Conservation (phyloP, 1,140 invertebrate species). For the Bombus impatiens region DNA sequence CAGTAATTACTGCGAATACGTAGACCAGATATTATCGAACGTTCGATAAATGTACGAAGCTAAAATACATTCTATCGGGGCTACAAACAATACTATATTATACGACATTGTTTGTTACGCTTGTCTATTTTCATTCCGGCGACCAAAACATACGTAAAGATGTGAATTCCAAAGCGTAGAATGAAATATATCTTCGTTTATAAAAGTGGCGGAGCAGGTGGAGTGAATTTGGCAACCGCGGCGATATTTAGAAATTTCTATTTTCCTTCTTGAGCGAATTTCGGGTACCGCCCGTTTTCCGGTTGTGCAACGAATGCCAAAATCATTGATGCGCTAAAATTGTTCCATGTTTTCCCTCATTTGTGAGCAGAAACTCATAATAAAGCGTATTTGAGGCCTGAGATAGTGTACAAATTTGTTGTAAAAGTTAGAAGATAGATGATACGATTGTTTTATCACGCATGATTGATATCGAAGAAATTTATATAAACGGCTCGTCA, state of each 20-base stretch:
- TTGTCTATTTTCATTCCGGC: constrained; percentile 1
- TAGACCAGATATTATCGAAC: not conserved
- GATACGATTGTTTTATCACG: too few relatives aligned
- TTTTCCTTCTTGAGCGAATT: constrained; percentile 33
- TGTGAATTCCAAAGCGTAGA: not conserved
- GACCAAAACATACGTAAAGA: not conserved
- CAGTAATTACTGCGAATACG: not conserved
- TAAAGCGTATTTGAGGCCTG: too few relatives aligned
- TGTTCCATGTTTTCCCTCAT: not conserved
- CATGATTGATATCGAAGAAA: not conserved
- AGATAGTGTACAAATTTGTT: not conserved
- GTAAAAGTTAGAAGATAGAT: not conserved
- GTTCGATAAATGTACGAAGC: not conserved
- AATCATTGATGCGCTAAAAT: not conserved
- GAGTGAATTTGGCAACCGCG: constrained; percentile 39
- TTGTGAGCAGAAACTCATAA: too few relatives aligned
- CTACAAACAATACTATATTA: not conserved
- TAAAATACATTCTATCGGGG: not conserved
- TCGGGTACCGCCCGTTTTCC: constrained; percentile 11
- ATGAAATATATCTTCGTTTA: constrained; percentile 5
- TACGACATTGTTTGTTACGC: not conserved
- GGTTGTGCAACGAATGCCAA: constrained; percentile 12
- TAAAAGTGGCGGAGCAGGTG: not conserved
- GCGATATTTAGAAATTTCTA: constrained; percentile 24
- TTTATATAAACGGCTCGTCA: not conserved